These are phyloP conservation scores for Etheostoma perlongum DNA, from an alignment of 2,797 vertebrate genomes.

Conservation along the genomic window DNA sequence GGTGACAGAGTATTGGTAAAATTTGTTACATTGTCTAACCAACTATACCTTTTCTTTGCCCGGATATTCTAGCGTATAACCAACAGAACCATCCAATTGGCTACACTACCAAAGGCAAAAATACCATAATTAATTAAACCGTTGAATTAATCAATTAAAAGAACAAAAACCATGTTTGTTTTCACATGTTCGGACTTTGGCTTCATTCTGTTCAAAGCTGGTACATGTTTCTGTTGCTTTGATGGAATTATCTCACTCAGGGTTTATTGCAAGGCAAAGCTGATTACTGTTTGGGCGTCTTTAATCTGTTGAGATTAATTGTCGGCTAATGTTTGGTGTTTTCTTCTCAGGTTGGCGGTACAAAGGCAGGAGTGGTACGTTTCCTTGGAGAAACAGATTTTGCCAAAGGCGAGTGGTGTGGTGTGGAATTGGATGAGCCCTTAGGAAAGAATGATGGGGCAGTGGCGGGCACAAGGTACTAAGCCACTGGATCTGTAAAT, in stretches of 20 bases:
- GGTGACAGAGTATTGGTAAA: slow-evolving; percentile 96
- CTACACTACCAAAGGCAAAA: no score
- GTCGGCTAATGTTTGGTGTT: slow-evolving; percentile 40
- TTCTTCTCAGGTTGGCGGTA: slow-evolving; percentile 92
- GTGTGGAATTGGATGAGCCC: slow-evolving; percentile 97
- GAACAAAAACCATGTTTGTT: not conserved
- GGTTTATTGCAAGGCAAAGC: slow-evolving; percentile 63
- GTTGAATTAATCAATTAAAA: no score
- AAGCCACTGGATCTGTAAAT: slow-evolving; percentile 4
- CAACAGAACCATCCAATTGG: not conserved
- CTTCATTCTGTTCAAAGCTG: slow-evolving; percentile 8
- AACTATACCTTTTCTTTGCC: not conserved
- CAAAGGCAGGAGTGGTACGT: slow-evolving; percentile 97
- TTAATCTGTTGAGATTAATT: slow-evolving; percentile 52
- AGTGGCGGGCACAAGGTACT: slow-evolving; percentile 96
- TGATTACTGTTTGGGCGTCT: slow-evolving; percentile 53
- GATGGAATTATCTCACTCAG: slow-evolving; percentile 59
- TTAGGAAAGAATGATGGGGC: slow-evolving; percentile 98
- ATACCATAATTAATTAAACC: no score
- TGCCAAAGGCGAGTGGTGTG: slow-evolving; percentile 99
- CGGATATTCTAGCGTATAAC: slow-evolving; percentile 27
- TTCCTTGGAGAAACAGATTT: slow-evolving; percentile 98
- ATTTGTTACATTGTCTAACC: slow-evolving; percentile 23
- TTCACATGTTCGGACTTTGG: slow-evolving; percentile 17
- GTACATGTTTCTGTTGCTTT: slow-evolving; percentile 46